phyloP scores from a whole-genome alignment of 2,888 invertebrate genomes.

The Lasioglossum villosulum region DNA sequence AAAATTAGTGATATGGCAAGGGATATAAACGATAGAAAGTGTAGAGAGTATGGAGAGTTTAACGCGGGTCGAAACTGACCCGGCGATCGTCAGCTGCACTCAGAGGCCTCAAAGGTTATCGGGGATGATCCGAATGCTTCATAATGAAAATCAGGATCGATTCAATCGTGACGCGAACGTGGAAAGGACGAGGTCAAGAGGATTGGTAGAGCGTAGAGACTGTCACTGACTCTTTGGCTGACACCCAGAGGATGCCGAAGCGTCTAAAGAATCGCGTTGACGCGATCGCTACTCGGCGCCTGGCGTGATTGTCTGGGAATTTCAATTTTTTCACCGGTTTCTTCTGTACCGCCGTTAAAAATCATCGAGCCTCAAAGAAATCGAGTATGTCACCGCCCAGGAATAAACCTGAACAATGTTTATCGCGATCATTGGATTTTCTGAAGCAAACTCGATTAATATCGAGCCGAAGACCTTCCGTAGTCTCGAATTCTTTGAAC shows the following conservation, averaged over 20 bases:
- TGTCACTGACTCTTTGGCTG: conserved; percentile 49
- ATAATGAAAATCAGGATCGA: conserved; percentile 1
- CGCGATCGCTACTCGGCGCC: conserved; percentile 28
- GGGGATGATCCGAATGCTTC: background rate
- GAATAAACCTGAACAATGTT: background rate
- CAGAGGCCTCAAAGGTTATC: background rate
- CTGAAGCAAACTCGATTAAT: background rate
- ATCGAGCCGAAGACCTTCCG: no score
- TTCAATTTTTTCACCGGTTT: background rate
- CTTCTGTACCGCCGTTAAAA: background rate
- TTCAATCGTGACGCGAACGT: conserved; percentile 3
- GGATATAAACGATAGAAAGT: background rate
- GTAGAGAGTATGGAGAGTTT: background rate
- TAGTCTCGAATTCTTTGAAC: no score
- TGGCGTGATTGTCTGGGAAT: conserved; percentile 14
- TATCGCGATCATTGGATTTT: background rate
- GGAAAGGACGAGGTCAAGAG: conserved; percentile 37
- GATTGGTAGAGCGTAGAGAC: conserved; percentile 30
- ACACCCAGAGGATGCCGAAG: conserved; percentile 45
- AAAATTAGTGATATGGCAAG: background rate
- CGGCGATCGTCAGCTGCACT: background rate
- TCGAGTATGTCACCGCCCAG: background rate
- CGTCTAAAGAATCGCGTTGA: conserved; percentile 27
- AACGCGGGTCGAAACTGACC: background rate
- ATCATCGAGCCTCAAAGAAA: background rate